Base-by-base conservation (phyloP, 2,797 vertebrate genomes). In the Stomatorhinus walkeri region DNA sequence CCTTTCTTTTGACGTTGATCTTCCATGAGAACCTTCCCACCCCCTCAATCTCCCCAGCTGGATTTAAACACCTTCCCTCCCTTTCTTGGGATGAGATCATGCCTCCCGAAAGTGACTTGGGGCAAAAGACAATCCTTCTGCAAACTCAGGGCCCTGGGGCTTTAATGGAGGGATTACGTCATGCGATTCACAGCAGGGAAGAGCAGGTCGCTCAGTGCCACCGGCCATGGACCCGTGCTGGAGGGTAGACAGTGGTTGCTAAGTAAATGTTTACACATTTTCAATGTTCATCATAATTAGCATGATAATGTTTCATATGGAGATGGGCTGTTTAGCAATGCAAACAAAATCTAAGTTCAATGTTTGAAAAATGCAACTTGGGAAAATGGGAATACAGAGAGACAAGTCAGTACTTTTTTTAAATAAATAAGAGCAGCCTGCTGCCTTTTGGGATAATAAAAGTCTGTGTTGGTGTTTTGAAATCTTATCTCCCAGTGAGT, bases 81-180 rank as follows among this genome's bases (percentile, higher is more conserved):
- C 7, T 36, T 28, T 10, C 49, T 19, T 51, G 32, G 88, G 51
- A 51, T 87, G 88, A 89, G 88, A 32, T 89, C 88, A 89, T 87
- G 32, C 28, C 40, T 79, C 85, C 10, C 22, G 51, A 81, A 51
- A 87, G 49, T 36, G 19, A 59, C 48, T 22, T 61, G 32, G 32
- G 40, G 56, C 88, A 89, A 89, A 68, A 61, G 43, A 89, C 83
- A 86, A 79, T 81, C 49, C 22, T 51, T 7, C 49, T 22, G 32
- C 40, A 56, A 19, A 87, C 19, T 12, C 19, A 9, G 32, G 64
- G 32, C 85, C 88, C 64, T 48, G 32, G n/a, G 83, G n/a, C n/a
- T 22, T 56, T 59, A 87, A 89, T 43, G 28, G 52, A 48, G 61
- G 36, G 88, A 85, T 72, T 48, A 84, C 49, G 83, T 85, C 83